These are phyloP conservation scores for Pseudorasbora parva DNA, from an alignment of 2,113 vertebrate species.

Conservation along the genomic window DNA sequence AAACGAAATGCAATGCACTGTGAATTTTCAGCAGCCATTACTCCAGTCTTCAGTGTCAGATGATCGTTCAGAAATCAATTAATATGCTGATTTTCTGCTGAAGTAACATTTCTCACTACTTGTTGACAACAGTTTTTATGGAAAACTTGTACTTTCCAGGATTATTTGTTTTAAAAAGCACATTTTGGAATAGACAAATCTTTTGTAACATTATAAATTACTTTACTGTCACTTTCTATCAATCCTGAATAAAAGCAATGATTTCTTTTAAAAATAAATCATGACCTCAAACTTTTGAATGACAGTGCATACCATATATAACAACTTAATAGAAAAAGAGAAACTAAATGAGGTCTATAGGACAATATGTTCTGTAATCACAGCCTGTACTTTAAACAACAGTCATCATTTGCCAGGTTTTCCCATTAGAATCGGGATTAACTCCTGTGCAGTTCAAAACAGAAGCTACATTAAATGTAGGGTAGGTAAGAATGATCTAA, in stretches of 20 bases:
- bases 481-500: too few relatives aligned
- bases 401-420: not conserved
- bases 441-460: not conserved
- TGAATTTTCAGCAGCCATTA: not conserved
- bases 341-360: too few relatives aligned
- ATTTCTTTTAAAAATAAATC: not conserved
- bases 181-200: too few relatives aligned
- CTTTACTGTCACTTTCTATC: not conserved
- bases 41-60: not conserved
- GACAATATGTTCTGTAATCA: not conserved
- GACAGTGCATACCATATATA: not conserved
- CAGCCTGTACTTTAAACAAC: not conserved
- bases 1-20: not conserved
- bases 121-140: too few relatives aligned
- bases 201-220: too few relatives aligned
- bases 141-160: too few relatives aligned
- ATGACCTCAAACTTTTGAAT: not conserved
- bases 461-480: too few relatives aligned
- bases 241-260: not conserved
- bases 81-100: not conserved
- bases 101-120: not conserved
- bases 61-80: not conserved
- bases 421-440: not conserved
- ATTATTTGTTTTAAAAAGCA: too few relatives aligned
- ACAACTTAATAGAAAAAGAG: not conserved